Percentiles rank a stretch among this genome's conserved stretches.
phyloP scores from a whole-genome alignment of 2,113 vertebrate species.

The Chionis minor region DNA sequence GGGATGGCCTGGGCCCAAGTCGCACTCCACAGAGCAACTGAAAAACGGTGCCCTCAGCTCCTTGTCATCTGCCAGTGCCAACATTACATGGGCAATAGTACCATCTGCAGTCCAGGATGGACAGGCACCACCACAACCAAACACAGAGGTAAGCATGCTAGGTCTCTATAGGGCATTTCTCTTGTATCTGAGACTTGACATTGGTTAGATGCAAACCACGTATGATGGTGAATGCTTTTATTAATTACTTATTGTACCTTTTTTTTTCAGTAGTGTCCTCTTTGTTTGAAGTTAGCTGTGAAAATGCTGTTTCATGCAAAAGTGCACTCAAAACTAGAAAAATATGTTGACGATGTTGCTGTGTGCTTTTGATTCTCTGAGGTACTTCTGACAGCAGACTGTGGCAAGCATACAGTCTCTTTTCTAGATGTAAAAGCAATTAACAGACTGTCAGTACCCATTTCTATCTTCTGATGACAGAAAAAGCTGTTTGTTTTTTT shows the following conservation, averaged over 20 bases:
- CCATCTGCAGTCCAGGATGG: conserved; percentile 79
- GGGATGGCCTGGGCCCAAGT: conserved; percentile 91
- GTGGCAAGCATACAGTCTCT: neutral
- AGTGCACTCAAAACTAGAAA: neutral
- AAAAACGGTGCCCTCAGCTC: conserved; percentile 86
- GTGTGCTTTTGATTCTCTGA: neutral
- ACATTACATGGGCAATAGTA: conserved; percentile 77
- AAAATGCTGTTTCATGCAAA: neutral
- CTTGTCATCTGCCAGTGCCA: conserved; percentile 79
- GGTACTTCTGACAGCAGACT: neutral
- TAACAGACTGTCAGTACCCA: neutral
- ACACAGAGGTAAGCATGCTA: conserved; percentile 80
- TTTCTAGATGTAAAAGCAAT: neutral
- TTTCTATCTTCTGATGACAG: neutral
- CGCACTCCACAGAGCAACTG: conserved; percentile 84
- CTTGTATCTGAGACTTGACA: neutral
- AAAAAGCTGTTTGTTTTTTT: neutral
- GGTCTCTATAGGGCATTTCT: neutral
- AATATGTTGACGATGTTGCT: neutral
- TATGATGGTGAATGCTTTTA: neutral
- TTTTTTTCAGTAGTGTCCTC: neutral
- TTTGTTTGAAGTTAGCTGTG: neutral
- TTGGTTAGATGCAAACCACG: neutral
- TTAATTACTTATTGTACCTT: neutral
- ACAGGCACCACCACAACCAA: conserved; percentile 62